Percentiles rank a stretch among this genome's conserved stretches.
These are phyloP conservation scores for Trichopria drosophilae DNA, from an alignment of 2,888 invertebrate species.

Conservation along the genomic window DNA sequence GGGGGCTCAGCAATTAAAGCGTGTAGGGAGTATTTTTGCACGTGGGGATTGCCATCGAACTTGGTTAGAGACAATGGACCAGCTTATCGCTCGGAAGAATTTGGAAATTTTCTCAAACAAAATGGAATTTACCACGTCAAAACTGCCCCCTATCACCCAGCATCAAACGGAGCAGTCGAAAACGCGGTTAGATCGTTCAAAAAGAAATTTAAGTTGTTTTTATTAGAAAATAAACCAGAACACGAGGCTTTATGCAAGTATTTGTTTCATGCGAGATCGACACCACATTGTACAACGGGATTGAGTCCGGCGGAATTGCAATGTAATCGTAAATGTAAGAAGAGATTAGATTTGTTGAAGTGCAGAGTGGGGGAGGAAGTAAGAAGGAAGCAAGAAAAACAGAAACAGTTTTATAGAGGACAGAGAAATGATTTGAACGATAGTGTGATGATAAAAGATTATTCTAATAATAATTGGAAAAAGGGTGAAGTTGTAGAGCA, in stretches of 20 bases:
- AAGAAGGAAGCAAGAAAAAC: constrained; percentile 3
- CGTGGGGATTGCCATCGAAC: constrained; percentile 30
- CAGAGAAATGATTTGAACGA: constrained; percentile 1
- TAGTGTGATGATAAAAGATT: constrained; percentile 20
- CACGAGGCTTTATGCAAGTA: constrained; percentile 8
- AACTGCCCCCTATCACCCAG: too few relatives aligned
- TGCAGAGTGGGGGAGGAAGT: constrained; percentile 11
- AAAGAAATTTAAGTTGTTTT: constrained; percentile 28
- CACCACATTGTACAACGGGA: constrained; percentile 26
- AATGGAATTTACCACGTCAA: constrained; percentile 9
- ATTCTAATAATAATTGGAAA: constrained; percentile 2
- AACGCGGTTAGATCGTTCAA: constrained; percentile 31
- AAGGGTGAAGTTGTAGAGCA: constrained; percentile 5
- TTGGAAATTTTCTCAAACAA: constrained; percentile 16
- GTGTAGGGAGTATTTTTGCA: constrained; percentile 23
- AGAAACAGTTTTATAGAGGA: constrained; percentile 11
- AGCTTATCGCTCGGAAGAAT: constrained; percentile 11
- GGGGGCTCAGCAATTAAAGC: constrained; percentile 18
- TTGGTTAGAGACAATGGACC: constrained; percentile 35
- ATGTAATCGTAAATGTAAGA: constrained; percentile 8
- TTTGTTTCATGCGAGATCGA: constrained; percentile 16
- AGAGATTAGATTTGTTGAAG: constrained; percentile 2
- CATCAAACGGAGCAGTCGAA: constrained; percentile 29
- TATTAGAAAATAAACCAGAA: not conserved
- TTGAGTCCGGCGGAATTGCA: constrained; percentile 27